phyloP scores from a whole-genome alignment of 1,140 invertebrate genomes.

The Zaprionus davidi region DNA sequence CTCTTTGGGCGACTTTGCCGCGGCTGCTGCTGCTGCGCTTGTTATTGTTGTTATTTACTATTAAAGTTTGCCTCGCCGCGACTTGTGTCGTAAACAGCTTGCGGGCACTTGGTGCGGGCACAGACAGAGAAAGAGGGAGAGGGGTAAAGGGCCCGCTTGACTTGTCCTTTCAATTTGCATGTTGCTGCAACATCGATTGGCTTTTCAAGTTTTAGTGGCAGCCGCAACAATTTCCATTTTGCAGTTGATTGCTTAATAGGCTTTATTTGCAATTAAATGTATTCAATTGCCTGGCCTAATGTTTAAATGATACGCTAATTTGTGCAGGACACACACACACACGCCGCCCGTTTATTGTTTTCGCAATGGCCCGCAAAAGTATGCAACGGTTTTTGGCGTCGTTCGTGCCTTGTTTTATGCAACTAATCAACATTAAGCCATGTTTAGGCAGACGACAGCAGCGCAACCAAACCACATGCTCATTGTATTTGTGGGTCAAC shows the following conservation, averaged over 20 bases:
- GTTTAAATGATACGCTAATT: slow-evolving; percentile 71
- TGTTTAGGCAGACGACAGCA: slow-evolving; percentile 59
- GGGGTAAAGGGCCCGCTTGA: slow-evolving; percentile 13
- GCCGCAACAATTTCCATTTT: slow-evolving; percentile 58
- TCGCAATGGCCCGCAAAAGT: slow-evolving; percentile 31
- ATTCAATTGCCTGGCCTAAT: slow-evolving; percentile 73
- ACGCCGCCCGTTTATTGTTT: slow-evolving; percentile 56
- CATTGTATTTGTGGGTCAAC: slow-evolving; percentile 67
- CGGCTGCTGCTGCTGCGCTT: slow-evolving; percentile 49
- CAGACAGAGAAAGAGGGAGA: no score
- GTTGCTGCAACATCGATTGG: slow-evolving; percentile 51
- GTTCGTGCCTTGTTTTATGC: slow-evolving; percentile 68
- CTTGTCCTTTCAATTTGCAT: slow-evolving; percentile 56
- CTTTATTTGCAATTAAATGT: slow-evolving; percentile 76
- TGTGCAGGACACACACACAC: slow-evolving; percentile 14
- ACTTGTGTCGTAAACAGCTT: slow-evolving; percentile 64
- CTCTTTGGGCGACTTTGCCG: slow-evolving; percentile 9
- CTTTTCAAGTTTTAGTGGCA: slow-evolving; percentile 48
- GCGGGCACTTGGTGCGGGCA: slow-evolving; percentile 24
- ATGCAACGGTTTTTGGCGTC: slow-evolving; percentile 39
- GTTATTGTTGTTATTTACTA: slow-evolving; percentile 81
- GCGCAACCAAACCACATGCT: slow-evolving; percentile 37
- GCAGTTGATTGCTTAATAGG: slow-evolving; percentile 51
- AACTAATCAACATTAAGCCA: slow-evolving; percentile 78
- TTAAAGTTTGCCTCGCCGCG: slow-evolving; percentile 59